Base-by-base conservation (phyloP, 2,797 vertebrate species). In the Neostethus bicornis region DNA sequence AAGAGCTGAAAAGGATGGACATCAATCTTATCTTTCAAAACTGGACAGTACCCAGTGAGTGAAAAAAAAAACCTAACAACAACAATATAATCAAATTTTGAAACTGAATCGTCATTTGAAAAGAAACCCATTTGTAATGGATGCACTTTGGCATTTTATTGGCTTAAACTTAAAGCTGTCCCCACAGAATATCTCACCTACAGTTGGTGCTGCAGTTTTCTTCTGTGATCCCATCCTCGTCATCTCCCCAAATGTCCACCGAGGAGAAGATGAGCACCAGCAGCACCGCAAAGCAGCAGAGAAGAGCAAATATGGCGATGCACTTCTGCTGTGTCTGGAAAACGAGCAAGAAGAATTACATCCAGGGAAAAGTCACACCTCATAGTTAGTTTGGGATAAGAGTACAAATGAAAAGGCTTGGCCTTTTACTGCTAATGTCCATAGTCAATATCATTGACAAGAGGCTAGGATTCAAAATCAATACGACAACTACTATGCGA, bases 271-370 rank as follows among this genome's bases (percentile, higher is more conserved):
- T 95, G 73, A 98, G 79, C 0, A 89, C 95, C 68, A 94, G 75
- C 23, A 97, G 93, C 72, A 97, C 93, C 20, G 93, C 93, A 24
- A 93, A 94, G 89, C 96, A 98, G 91, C 94, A 97, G 39, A 96
- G 87, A 73, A 98, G 91, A 39, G 96, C 96, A 66, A 98, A 94
- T 88, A 94, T 85, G 82, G 96, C 95, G 20, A 98, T 94, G 84
- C 95, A 97, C 89, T 95, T 98, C 92, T 98, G 96, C 88, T 96
- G 96, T 51, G 94, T 96, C 96, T 98, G 90, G 73, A 79, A 87
- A 61, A 88, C 46, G n/a, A 58, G 2, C 77, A 3, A 47, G 10
- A n/a, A 66, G n/a, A 55, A 21, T 52, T 4, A 37, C 5, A 20
- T 42, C 69, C 7, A 10, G 25, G 52, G 38, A 54, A 32, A 61